Conservation (phyloP, 2,888 invertebrate genomes). For the Plebejus anna region DNA sequence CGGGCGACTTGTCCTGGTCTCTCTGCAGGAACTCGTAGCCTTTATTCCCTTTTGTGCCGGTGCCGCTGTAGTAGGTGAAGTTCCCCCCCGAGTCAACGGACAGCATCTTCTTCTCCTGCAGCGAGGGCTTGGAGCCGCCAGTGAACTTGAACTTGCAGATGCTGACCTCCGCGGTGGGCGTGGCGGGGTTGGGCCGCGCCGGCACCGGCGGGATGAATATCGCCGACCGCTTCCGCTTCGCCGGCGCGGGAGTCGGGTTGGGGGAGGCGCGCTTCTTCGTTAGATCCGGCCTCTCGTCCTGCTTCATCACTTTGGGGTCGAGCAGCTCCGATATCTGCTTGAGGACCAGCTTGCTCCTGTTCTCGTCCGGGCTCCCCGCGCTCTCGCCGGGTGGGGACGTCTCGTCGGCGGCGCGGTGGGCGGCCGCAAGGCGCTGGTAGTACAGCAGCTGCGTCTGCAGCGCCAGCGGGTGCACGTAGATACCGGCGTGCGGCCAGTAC, state of each 20-base stretch:
- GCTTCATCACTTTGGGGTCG: constrained; percentile 69
- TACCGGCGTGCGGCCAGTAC: constrained; percentile 85
- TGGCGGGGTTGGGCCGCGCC: constrained; percentile 84
- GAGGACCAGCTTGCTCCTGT: constrained; percentile 66
- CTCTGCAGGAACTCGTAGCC: constrained; percentile 89
- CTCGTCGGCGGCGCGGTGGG: constrained; percentile 60
- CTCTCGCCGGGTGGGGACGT: constrained; percentile 58
- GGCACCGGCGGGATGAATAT: constrained; percentile 92
- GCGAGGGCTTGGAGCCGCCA: constrained; percentile 91
- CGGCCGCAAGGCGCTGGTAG: constrained; percentile 86
- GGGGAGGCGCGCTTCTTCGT: constrained; percentile 67
- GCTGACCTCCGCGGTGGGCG: constrained; percentile 91
- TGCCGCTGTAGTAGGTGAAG: constrained; percentile 92
- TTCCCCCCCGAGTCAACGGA: constrained; percentile 94
- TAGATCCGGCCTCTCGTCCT: constrained; percentile 56
- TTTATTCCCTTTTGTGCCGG: constrained; percentile 90
- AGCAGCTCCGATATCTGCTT: constrained; percentile 72
- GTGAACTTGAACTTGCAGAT: constrained; percentile 97
- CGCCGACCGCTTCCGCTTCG: constrained; percentile 88
- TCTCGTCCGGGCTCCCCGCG: constrained; percentile 57
- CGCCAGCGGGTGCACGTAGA: constrained; percentile 87
- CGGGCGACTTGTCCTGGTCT: constrained; percentile 72
- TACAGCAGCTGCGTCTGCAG: constrained; percentile 85
- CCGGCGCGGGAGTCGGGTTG: constrained; percentile 63
- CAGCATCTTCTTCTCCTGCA: constrained; percentile 95